Evolutionary conservation across 2,888 invertebrate species (phyloP), one percentile per base, ranked within the genome.

Genomic region (Meloe dianella): DNA sequence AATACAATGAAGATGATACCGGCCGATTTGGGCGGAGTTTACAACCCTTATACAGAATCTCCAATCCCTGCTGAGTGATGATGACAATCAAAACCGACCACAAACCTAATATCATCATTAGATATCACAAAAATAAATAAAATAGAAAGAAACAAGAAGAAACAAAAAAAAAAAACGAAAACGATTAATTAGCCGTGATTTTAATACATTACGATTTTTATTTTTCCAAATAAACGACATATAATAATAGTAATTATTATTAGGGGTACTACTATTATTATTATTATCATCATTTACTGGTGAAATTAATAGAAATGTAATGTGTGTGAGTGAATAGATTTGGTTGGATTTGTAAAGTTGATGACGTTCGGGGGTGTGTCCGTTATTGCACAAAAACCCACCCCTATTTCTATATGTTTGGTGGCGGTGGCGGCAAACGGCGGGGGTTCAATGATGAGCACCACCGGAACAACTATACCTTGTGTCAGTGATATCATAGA

Each of bases 401-500:
- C 77, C 81, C 79, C 80, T 75, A n/a, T n/a, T n/a, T n/a, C n/a
- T n/a, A 74, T 74, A 29, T 65, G 74, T 80, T 79, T 76, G 78
- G 80, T 74, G 79, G 80, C 79, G 79, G 73, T 1, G 41, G n/a
- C n/a, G 17, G 4, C 27, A 4, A 27, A 17, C 17, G 6, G 17
- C 17, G 41, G 17, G 17, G 41, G 41, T 73, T 73, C 71, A 71
- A 76, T 78, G 79, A 79, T 78, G 79, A 80, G 78, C 78, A 78
- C 74, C 78, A 78, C 74, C 75, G 76, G 75, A 78, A 79, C 78
- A 79, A 78, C 77, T 77, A 77, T 75, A 77, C 78, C 77, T 78
- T 79, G 75, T 78, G 79, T 80, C 81, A 80, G 81, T 80, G 78
- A 79, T 77, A 79, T 79, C 78, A 80, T 79, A 78, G 77, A 77